These are phyloP conservation scores for Cataglyphis altisquamis DNA, from an alignment of 2,888 invertebrate genomes.

Conservation along the genomic window DNA sequence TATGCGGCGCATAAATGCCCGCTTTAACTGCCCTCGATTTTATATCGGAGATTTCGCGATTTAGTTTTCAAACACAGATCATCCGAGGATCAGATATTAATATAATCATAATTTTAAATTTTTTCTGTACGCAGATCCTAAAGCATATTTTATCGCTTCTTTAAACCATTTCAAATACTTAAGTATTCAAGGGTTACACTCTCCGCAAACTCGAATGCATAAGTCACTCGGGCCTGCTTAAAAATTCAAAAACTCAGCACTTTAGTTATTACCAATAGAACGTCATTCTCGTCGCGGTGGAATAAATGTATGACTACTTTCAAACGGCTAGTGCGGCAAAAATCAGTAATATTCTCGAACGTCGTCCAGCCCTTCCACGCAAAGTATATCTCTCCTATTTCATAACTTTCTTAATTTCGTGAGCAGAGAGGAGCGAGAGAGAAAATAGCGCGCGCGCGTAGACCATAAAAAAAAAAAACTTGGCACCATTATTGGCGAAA, in stretches of 20 bases:
- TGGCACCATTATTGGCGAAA: not conserved
- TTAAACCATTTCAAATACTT: slow-evolving; percentile 45
- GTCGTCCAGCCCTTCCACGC: not conserved
- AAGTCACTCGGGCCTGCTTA: slow-evolving; percentile 41
- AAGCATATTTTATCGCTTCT: slow-evolving; percentile 47
- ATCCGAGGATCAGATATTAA: not conserved
- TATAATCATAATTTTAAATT: slow-evolving; percentile 1
- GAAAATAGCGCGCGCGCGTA: not conserved
- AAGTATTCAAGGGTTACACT: slow-evolving; percentile 45
- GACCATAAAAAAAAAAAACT: slow-evolving; percentile 9
- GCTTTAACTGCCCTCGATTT: not conserved
- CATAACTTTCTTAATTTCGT: slow-evolving; percentile 53
- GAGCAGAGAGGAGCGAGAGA: slow-evolving; percentile 19
- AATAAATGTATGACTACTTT: slow-evolving; percentile 56
- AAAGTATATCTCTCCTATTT: slow-evolving; percentile 56
- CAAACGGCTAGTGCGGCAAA: slow-evolving; percentile 53
- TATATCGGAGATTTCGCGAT: not conserved
- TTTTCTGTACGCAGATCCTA: not conserved
- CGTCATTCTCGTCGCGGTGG: slow-evolving; percentile 50
- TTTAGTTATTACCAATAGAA: slow-evolving; percentile 56
- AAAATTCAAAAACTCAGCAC: slow-evolving; percentile 55
- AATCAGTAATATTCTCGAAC: slow-evolving; percentile 51
- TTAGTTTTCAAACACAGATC: slow-evolving; percentile 20
- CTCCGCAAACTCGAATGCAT: slow-evolving; percentile 43
- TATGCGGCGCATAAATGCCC: not conserved